A percentile compares a stretch with the other conserved stretches of the same genome.
Conservation (phyloP, 2,797 vertebrate species). For the Anabacerthia variegaticeps region DNA sequence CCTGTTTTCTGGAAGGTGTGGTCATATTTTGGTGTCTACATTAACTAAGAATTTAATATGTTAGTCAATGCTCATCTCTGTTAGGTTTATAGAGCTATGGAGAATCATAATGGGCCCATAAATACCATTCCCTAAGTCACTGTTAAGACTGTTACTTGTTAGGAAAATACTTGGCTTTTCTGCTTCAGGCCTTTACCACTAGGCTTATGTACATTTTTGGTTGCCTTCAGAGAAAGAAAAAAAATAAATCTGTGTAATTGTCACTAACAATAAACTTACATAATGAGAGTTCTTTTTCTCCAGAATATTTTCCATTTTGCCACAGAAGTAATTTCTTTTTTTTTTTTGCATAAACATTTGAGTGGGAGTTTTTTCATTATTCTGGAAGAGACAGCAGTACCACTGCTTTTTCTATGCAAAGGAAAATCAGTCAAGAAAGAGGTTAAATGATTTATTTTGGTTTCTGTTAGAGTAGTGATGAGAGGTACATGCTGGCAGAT, state of each 20-base stretch:
- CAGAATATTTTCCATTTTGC: neutral
- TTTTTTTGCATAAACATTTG: neutral
- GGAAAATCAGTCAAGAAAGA: neutral
- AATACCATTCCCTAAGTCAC: neutral
- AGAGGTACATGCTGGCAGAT: neutral
- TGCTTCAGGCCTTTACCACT: neutral
- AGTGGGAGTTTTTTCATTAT: neutral
- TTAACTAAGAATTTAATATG: neutral
- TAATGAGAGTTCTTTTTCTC: neutral
- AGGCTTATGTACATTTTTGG: neutral
- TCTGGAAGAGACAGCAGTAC: neutral
- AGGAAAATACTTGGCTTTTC: neutral
- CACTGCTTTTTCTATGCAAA: neutral
- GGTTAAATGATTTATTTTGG: neutral
- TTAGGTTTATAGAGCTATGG: neutral
- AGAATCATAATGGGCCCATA: neutral
- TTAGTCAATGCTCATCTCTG: neutral
- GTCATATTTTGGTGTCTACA: neutral
- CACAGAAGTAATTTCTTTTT: neutral
- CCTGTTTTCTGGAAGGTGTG: neutral
- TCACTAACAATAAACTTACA: neutral
- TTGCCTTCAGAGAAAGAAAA: neutral
- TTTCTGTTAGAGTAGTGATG: neutral
- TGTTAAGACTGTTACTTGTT: neutral
- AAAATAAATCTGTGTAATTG: neutral